Conservation (phyloP, 2,797 vertebrate species). For the Fundulus diaphanus region DNA sequence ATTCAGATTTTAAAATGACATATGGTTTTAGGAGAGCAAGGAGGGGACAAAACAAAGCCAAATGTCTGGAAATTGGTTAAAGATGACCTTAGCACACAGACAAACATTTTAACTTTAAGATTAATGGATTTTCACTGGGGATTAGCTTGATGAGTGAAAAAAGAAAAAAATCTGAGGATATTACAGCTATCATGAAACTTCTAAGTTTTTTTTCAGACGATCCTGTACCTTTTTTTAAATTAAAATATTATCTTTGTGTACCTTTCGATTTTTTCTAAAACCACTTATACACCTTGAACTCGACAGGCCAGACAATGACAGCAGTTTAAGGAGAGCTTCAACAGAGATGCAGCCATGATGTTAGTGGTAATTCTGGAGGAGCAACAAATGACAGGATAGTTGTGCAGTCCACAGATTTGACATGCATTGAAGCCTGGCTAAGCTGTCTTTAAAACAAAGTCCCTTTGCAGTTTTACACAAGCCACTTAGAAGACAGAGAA, state of each 20-base stretch:
- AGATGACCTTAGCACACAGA: constrained; percentile 40
- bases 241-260: no score
- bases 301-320: background rate
- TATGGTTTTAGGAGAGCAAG: constrained; percentile 42
- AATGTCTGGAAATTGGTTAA: constrained; percentile 42
- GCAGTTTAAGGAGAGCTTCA: background rate
- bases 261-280: no score
- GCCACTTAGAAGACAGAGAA: no score
- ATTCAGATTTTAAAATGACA: constrained; percentile 41
- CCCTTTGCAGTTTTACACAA: background rate
- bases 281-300: background rate
- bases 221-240: no score
- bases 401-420: background rate
- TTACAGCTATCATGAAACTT: background rate
- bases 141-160: background rate
- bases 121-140: background rate
- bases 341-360: background rate
- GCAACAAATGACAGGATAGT: background rate
- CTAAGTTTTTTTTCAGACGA: no score
- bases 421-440: background rate
- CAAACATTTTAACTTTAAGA: constrained; percentile 24
- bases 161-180: background rate
- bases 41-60: constrained; percentile 52
- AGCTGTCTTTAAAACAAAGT: background rate
- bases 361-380: background rate